These are phyloP conservation scores for Apodemus agrarius DNA, from an alignment of 2,797 vertebrate genomes.

Conservation along the genomic window DNA sequence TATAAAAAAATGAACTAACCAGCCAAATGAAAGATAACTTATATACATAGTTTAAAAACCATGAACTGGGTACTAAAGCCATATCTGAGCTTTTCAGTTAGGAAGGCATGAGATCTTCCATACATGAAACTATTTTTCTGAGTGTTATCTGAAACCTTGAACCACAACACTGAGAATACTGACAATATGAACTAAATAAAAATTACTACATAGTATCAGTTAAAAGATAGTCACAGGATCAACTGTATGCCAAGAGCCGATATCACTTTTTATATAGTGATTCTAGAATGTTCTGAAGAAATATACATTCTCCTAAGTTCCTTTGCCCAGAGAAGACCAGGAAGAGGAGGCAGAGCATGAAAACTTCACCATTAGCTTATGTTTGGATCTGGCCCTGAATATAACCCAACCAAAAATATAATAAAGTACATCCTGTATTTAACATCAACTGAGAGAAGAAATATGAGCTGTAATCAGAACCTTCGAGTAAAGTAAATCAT, in stretches of 20 bases:
- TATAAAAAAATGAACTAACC: not conserved
- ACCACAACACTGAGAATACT: not conserved
- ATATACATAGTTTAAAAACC: not conserved
- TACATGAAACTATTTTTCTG: not conserved
- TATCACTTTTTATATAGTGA: not conserved
- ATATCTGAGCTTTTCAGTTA: not conserved
- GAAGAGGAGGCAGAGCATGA: not conserved
- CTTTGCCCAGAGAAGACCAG: not conserved
- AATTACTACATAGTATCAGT: not conserved
- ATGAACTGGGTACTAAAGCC: not conserved
- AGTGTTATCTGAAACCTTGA: slow-evolving; percentile 13
- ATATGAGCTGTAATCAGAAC: not conserved
- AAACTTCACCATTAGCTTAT: not conserved
- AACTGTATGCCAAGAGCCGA: not conserved
- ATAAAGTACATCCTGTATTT: not conserved
- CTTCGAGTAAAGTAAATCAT: not conserved
- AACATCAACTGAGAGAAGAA: not conserved
- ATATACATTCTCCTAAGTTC: not conserved
- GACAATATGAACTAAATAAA: not conserved
- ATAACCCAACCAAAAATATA: not conserved
- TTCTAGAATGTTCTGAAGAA: not conserved
- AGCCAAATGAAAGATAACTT: not conserved
- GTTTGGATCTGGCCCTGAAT: not conserved
- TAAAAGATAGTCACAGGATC: not conserved
- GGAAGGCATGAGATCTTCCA: slow-evolving; percentile 28